Evolutionary conservation across 35 echinoderm and acorn worm genomes (phyloP), one percentile per base, ranked within the genome.

Genomic region (Patiria miniata): DNA sequence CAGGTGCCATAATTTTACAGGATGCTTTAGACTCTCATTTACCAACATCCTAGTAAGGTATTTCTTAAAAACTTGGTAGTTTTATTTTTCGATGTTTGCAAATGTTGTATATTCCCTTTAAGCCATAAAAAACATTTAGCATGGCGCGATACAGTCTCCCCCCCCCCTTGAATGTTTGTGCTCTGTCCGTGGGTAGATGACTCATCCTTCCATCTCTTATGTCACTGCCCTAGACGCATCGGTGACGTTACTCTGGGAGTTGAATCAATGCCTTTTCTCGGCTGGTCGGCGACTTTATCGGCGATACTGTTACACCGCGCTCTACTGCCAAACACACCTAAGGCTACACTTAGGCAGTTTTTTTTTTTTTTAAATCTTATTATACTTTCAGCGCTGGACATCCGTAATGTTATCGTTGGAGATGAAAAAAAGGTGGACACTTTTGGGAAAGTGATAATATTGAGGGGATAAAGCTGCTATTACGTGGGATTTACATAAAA

Each of bases 331-430:
- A 30, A 73, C 34, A 73, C 65, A 30, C 65, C 65, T 30, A 32
- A 26, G 34, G 8, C 65, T 32, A 12, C 7, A 69, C 61, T 32
- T 15, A 36, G 65, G 42, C 42, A 32, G 65, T 10, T 73, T 73
- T 32, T 73, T 73, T n/a, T n/a, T n/a, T n/a, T n/a, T n/a, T n/a
- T n/a, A n/a, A 73, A 73, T 73, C 65, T 34, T 32, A 36, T 73
- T 60, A 30, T 14, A 73, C 26, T 7, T 30, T 73, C 4, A 22
- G 34, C 65, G 34, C 34, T 73, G 5, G 65, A 73, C 65, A 73
- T 10, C 0, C 29, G 30, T 26, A 73, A 73, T 73, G 26, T 14
- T 6, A 47, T 73, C 19, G 19, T 30, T 73, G 65, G 2, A 69
- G 29, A 32, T 26, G 34, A 32, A 30, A 73, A 73, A 73, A 34